A percentile compares a stretch with the other conserved stretches of the same genome.
These are phyloP conservation scores for Drosophila pectinifera DNA, from an alignment of 1,140 invertebrate species.

Conservation along the genomic window DNA sequence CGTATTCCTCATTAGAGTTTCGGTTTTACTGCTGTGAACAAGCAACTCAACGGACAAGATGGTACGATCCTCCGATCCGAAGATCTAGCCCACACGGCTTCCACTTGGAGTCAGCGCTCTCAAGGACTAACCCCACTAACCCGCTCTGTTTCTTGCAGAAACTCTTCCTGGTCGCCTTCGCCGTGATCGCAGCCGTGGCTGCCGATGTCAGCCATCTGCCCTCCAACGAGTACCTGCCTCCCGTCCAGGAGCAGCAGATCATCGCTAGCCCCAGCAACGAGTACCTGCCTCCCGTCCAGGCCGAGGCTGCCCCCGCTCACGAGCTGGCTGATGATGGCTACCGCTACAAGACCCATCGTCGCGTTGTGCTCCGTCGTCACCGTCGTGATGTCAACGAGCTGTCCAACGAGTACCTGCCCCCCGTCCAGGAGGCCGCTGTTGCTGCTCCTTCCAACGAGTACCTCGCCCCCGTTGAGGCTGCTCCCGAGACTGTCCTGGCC, in stretches of 20 bases:
- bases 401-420: conserved; percentile 63
- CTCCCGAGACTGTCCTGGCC: conserved; percentile 44
- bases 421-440: conserved; percentile 35
- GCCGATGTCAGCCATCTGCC: conserved; percentile 83
- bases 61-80: conserved; percentile 47
- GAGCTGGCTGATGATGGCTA: conserved; percentile 65
- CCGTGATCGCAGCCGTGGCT: conserved; percentile 75
- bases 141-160: conserved; percentile 58
- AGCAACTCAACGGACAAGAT: conserved; percentile 74
- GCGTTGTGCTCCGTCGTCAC: conserved; percentile 47
- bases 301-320: conserved; percentile 43
- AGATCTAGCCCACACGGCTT: neutral
- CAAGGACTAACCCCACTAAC: conserved; percentile 46
- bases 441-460: no score
- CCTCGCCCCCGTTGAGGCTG: conserved; percentile 31
- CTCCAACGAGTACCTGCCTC: conserved; percentile 74
- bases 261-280: conserved; percentile 59
- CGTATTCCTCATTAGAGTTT: conserved; percentile 84
- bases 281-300: conserved; percentile 53
- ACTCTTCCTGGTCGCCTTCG: conserved; percentile 79
- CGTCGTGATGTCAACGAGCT: conserved; percentile 45
- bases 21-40: conserved; percentile 79
- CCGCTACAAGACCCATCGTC: conserved; percentile 72
- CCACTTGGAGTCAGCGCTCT: neutral
- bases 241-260: conserved; percentile 53